Evolutionary conservation across 2,113 vertebrate genomes (phyloP), one percentile per base, ranked within the genome.

Genomic region (Myiozetetes cayanensis): DNA sequence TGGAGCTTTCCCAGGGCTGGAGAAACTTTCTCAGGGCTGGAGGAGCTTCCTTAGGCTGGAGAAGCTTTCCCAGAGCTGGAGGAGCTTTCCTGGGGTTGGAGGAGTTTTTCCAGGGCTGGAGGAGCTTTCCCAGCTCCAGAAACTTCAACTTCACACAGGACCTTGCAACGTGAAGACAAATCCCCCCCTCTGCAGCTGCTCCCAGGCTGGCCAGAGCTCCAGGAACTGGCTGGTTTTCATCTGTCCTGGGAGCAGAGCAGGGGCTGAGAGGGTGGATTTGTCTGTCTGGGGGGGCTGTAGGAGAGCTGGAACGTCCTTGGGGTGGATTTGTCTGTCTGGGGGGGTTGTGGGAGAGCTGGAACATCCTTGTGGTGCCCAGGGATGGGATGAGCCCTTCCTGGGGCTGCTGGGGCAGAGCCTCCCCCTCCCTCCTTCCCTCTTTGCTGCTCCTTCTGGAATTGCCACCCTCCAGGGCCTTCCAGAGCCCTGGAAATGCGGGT

Each of bases 221-320:
- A 74, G 77, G 28, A 35, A 72, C 23, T 4, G 2, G 31, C 61
- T 2, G 43, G 15, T 12, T 71, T 55, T 18, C 7, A 1, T 12
- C 4, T 16, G 6, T 23, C 47, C 39, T 3, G 28, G 47, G 59
- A 75, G 87, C 66, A 23, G 50, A 37, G 39, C 22, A 65, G 56
- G 41, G 61, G 23, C 61, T 39, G 22, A 37, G 49, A 49, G 44
- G 28, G 43, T 14, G 25, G 41, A 46, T 85, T 35, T 70, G 59
- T 35, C 28, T 10, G 0, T 8, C 41, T 1, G 37, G 7, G 37
- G 53, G 27, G 74, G 70, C 43, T 1, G 3, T 4, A 47, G 71
- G 5, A 21, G 43, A 87, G 52, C 35, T 0, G 1, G 58, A 76
- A 55, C 24, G 58, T 78, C 79, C 67, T 28, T 0, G 5, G 39